Evolutionary conservation across 2,888 invertebrate species (phyloP).

Genomic region (Dynastes tityus): DNA sequence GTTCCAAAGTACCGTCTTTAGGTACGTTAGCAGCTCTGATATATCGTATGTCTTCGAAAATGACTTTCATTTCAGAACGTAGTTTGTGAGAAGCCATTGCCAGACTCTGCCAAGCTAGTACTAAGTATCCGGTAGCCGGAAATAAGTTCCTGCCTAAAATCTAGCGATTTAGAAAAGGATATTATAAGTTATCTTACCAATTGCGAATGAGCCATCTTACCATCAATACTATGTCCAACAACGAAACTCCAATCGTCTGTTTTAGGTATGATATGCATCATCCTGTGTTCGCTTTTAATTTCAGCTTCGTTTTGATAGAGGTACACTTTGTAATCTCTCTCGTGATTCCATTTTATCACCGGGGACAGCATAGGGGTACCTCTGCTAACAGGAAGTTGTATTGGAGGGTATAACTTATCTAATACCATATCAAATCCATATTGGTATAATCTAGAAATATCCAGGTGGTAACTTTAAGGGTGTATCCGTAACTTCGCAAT

Average conservation of each 20-base stretch:
- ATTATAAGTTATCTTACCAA: not conserved
- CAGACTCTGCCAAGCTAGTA: conserved; percentile 72
- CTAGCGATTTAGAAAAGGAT: too few relatives aligned
- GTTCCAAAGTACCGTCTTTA: conserved; percentile 63
- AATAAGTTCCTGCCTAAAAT: conserved; percentile 66
- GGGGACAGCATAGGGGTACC: conserved; percentile 90
- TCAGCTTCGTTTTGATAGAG: conserved; percentile 80
- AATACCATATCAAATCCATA: conserved; percentile 84
- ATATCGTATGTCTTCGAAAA: conserved; percentile 76
- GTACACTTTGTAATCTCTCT: conserved; percentile 81
- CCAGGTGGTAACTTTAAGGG: not conserved
- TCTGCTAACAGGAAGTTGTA: conserved; percentile 87
- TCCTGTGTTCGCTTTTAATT: conserved; percentile 79
- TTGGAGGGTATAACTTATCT: conserved; percentile 82
- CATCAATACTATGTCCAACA: conserved; percentile 88
- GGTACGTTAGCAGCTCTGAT: conserved; percentile 74
- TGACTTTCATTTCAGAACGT: conserved; percentile 71
- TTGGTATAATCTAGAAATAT: conserved; percentile 79
- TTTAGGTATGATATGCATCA: conserved; percentile 74
- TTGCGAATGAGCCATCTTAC: conserved; percentile 69
- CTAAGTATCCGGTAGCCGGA: conserved; percentile 78
- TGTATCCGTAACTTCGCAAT: not conserved
- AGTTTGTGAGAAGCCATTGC: conserved; percentile 62
- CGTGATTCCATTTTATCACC: conserved; percentile 91
- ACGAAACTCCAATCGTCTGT: conserved; percentile 83